Percentiles rank a stretch among this genome's conserved stretches.
Evolutionary conservation across 1,140 invertebrate genomes (phyloP).

Genomic region (Panulirus ornatus): DNA sequence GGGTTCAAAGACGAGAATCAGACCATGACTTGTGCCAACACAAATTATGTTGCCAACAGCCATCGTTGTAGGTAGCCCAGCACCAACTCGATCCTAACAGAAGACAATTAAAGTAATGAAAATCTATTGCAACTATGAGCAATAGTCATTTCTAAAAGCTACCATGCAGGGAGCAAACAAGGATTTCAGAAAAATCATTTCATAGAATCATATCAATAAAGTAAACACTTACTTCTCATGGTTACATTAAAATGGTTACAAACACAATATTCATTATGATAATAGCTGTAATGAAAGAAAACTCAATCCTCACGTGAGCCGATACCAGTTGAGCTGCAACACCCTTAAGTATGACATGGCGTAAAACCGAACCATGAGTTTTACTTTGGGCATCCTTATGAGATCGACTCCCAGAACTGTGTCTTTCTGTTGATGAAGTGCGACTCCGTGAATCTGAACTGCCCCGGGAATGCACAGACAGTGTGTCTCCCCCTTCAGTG

Average conservation of each 20-base stretch:
- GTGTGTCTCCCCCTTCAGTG: slow-evolving; percentile 77
- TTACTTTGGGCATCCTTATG: slow-evolving; percentile 76
- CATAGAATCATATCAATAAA: not conserved
- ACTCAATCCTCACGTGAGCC: slow-evolving; percentile 83
- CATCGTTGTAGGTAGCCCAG: slow-evolving; percentile 90
- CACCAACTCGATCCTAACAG: slow-evolving; percentile 89
- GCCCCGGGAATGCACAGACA: slow-evolving; percentile 77
- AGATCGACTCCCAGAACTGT: slow-evolving; percentile 73
- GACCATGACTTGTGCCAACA: slow-evolving; percentile 95
- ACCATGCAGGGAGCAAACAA: too few species aligned
- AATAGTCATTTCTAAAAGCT: too few species aligned
- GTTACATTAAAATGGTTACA: not conserved
- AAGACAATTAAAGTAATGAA: slow-evolving; percentile 58
- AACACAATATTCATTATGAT: not conserved
- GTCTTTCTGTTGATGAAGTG: slow-evolving; percentile 74
- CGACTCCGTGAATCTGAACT: slow-evolving; percentile 77
- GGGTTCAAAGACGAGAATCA: slow-evolving; percentile 92
- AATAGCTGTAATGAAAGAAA: not conserved
- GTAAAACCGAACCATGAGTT: slow-evolving; percentile 85
- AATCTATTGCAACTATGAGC: too few species aligned
- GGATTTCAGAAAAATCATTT: too few species aligned
- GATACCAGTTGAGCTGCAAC: slow-evolving; percentile 91
- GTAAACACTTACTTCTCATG: not conserved
- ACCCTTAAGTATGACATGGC: slow-evolving; percentile 89
- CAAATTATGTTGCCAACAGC: slow-evolving; percentile 89